phyloP scores from a whole-genome alignment of 2,888 invertebrate genomes.

The Eugnorisma glareosa region DNA sequence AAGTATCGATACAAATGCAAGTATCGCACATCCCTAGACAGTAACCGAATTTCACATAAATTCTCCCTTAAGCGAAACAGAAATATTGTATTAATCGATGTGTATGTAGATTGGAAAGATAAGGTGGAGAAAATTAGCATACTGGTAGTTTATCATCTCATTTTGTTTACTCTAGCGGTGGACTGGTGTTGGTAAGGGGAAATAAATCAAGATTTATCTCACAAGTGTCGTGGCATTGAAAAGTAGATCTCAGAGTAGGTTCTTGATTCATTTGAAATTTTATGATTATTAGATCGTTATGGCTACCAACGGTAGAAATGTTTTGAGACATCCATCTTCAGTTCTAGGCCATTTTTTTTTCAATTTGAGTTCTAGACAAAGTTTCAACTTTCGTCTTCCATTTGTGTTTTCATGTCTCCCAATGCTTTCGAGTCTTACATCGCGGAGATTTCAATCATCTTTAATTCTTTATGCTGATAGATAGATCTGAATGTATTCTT shows the following conservation, averaged over 20 bases:
- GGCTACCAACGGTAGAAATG: neutral
- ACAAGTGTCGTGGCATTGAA: constrained; percentile 2
- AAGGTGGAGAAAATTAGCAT: constrained; percentile 50
- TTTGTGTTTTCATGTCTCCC: constrained; percentile 37
- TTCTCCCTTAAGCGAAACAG: constrained; percentile 49
- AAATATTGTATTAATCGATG: constrained; percentile 52
- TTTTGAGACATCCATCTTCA: constrained; percentile 13
- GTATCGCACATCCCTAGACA: neutral
- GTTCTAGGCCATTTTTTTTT: constrained; percentile 29
- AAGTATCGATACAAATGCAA: constrained; percentile 1
- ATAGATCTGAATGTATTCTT: constrained; percentile 50
- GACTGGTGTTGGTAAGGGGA: constrained; percentile 22
- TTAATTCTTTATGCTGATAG: constrained; percentile 45
- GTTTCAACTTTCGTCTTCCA: constrained; percentile 51
- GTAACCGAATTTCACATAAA: constrained; percentile 54
- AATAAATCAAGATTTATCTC: constrained; percentile 44
- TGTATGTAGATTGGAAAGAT: constrained; percentile 46
- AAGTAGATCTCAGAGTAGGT: constrained; percentile 17
- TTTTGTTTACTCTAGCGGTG: constrained; percentile 36
- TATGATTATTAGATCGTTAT: constrained; percentile 27
- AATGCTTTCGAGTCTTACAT: constrained; percentile 48
- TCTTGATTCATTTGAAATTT: constrained; percentile 20
- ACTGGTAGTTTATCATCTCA: constrained; percentile 41
- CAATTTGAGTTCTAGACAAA: constrained; percentile 9
- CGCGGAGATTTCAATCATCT: constrained; percentile 52